Evolutionary conservation across 2,113 vertebrate species (phyloP).

Genomic region (Vidua macroura): DNA sequence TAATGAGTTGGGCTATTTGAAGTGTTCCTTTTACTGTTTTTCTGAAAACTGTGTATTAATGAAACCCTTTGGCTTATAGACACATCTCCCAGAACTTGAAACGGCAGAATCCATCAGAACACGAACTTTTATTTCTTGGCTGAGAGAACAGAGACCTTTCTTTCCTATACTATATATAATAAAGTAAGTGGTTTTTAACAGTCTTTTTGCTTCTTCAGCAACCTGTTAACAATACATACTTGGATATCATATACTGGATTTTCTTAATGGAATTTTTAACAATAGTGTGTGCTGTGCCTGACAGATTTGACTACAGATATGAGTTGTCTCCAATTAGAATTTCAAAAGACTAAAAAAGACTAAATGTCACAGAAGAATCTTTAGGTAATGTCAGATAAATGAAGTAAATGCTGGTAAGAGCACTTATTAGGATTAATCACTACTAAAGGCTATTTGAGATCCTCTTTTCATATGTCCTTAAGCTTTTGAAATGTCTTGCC

Average conservation of each 20-base stretch:
- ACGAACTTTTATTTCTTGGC: constrained; percentile 86
- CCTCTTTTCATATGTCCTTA: background rate
- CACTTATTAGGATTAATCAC: background rate
- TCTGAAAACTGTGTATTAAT: background rate
- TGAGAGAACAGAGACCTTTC: constrained; percentile 93
- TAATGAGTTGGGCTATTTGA: background rate
- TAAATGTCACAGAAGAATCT: background rate
- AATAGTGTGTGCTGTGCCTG: background rate
- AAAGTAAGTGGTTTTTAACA: constrained; percentile 75
- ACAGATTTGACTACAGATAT: background rate
- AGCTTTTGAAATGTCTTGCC: background rate
- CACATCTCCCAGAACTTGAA: constrained; percentile 90
- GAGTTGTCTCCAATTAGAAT: background rate
- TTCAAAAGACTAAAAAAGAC: background rate
- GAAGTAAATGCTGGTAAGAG: background rate
- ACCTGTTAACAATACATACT: background rate
- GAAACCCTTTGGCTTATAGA: constrained; percentile 70
- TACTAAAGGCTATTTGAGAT: background rate
- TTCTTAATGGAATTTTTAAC: background rate
- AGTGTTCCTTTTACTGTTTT: background rate
- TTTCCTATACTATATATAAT: constrained; percentile 87
- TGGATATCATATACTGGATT: background rate
- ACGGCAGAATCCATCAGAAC: constrained; percentile 88
- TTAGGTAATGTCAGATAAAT: background rate
- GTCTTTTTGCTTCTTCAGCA: background rate